Evolutionary conservation across 2,113 vertebrate genomes (phyloP).

Genomic region (Crotophaga sulcirostris): DNA sequence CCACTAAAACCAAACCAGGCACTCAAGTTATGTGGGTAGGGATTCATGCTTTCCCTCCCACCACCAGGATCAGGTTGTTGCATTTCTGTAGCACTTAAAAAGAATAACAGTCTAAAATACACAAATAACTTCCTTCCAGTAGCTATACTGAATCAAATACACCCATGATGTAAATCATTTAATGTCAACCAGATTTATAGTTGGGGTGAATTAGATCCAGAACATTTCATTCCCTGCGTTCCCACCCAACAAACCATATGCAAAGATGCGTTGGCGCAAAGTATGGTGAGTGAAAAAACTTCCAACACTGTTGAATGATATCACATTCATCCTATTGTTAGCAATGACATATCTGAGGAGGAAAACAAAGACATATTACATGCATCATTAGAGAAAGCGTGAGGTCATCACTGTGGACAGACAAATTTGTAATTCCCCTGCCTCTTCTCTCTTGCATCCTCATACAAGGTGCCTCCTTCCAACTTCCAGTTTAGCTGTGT

Average conservation of each 20-base stretch:
- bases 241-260: neutral
- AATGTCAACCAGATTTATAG: conserved; percentile 19
- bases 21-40: neutral
- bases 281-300: neutral
- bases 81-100: neutral
- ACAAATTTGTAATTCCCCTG: neutral
- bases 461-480: neutral
- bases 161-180: conserved; percentile 2
- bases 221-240: neutral
- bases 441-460: neutral
- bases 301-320: neutral
- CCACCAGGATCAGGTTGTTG: neutral
- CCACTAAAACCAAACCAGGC: neutral
- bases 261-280: neutral
- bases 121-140: conserved; percentile 43
- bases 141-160: conserved; percentile 21
- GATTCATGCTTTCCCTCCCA: neutral
- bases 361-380: neutral
- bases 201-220: neutral
- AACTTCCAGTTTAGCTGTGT: neutral
- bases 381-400: neutral
- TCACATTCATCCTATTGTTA: neutral
- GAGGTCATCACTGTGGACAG: neutral
- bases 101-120: conserved; percentile 15
- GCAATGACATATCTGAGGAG: neutral